phyloP scores from a whole-genome alignment of 2,797 vertebrate genomes.

The Rhynchonycteris naso region DNA sequence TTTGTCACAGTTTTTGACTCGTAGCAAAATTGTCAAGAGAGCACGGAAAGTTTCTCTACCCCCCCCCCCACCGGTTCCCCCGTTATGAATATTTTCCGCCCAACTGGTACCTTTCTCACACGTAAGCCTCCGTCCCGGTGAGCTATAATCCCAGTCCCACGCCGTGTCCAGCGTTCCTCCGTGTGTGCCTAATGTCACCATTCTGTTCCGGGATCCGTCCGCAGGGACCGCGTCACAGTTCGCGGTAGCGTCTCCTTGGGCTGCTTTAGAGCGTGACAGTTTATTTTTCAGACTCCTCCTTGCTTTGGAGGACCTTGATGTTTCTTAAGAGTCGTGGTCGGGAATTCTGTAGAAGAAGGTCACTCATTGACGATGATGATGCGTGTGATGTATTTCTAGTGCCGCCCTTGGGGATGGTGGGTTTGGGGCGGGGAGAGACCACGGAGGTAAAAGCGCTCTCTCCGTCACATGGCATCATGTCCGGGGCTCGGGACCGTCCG shows the following conservation, averaged over 20 bases:
- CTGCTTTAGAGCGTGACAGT: rapidly evolving
- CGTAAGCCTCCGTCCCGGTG: rapidly evolving
- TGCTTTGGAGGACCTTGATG: neutral
- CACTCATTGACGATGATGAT: neutral
- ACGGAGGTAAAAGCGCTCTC: rapidly evolving
- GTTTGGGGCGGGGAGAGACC: neutral
- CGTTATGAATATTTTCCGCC: rapidly evolving
- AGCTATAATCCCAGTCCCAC: rapidly evolving
- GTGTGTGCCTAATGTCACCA: neutral
- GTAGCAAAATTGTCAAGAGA: too few relatives aligned
- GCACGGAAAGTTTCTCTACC: rapidly evolving
- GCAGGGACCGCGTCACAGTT: rapidly evolving
- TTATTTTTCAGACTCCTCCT: neutral
- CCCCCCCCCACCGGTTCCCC: rapidly evolving
- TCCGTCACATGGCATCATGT: rapidly evolving
- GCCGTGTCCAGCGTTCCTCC: rapidly evolving
- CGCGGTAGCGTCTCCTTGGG: rapidly evolving
- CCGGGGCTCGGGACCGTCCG: too few relatives aligned
- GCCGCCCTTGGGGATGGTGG: rapidly evolving
- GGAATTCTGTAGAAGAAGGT: neutral
- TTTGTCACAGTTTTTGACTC: neutral
- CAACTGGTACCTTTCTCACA: rapidly evolving
- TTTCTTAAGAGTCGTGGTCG: neutral
- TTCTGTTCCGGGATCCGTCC: too few relatives aligned
- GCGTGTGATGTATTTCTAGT: neutral